Evolutionary conservation across 2,888 invertebrate species (phyloP).

Genomic region (Pollenia angustigena): DNA sequence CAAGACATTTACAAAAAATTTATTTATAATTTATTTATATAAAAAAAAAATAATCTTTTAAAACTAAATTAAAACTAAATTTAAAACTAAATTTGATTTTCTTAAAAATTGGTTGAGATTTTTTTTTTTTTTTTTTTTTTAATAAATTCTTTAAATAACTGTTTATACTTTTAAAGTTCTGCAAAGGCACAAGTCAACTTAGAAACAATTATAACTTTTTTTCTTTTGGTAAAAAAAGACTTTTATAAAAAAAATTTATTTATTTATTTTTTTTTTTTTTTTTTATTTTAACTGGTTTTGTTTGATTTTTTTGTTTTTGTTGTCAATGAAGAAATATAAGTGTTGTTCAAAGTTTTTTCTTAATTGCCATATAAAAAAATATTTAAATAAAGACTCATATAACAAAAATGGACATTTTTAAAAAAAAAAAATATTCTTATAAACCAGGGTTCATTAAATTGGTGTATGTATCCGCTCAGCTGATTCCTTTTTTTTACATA

Average conservation of each 20-base stretch:
- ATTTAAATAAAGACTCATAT: constrained; percentile 5
- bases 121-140: constrained; percentile 33
- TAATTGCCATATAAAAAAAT: constrained; percentile 51
- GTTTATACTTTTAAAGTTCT: constrained; percentile 51
- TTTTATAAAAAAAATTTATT: constrained; percentile 36
- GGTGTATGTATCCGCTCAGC: too few relatives aligned
- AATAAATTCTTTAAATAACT: not conserved
- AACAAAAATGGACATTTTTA: constrained; percentile 46
- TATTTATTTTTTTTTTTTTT: constrained; percentile 32
- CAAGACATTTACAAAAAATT: constrained; percentile 62
- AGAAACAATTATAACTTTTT: constrained; percentile 78
- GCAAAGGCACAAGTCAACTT: constrained; percentile 85
- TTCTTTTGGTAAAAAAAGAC: too few relatives aligned
- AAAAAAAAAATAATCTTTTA: constrained; percentile 52
- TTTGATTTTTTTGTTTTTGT: constrained; percentile 21
- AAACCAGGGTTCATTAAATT: too few relatives aligned
- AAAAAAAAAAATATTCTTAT: too few relatives aligned
- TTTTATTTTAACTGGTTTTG: constrained; percentile 27
- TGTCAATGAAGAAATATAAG: constrained; percentile 71
- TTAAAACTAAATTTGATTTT: constrained; percentile 69
- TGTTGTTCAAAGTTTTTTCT: constrained; percentile 57
- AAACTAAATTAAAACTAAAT: constrained; percentile 57
- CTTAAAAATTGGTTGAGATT: constrained; percentile 70
- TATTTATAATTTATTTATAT: constrained; percentile 35
- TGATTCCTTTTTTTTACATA: too few relatives aligned